Base-by-base conservation (phyloP, 2,113 vertebrate genomes). In the Etheostoma cragini region DNA sequence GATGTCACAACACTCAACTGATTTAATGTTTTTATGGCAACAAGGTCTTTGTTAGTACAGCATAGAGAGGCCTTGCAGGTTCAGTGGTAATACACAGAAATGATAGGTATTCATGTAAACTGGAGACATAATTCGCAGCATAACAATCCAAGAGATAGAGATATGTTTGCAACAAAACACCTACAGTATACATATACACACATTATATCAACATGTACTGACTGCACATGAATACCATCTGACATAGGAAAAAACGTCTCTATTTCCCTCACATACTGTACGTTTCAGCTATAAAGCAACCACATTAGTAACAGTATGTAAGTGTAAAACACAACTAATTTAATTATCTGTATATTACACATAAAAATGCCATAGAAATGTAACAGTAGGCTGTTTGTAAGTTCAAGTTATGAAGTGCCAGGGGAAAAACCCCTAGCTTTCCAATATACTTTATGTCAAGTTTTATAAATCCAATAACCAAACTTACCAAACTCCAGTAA, bases 401-500 rank as follows among this genome's bases (percentile, higher is more conserved):
- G 17, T 57, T 78, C 14, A 46, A 35, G 24, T 52, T 24, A 6
- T 14, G 14, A 7, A 58, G 33, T 38, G 10, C 26, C 71, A n/a
- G 30, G 19, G 47, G 19, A 73, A 16, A 62, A 78, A 79, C 0
- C 12, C 53, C 2, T 26, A 0, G 13, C 1, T 8, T 56, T 17
- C 14, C 1, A 54, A 73, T 65, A 45, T 12, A n/a, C 45, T 52
- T 17, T 3, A 19, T 35, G 12, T 19, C 57, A 78, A 76, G 13
- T 38, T 81, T 68, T 15, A 70, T 30, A 53, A 83, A 82, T 76
- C 46, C 21, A 76, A 49, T 57, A 65, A 24, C 11, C 8, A 80
- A 85, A 91, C 92, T 93, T 83, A 94, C 93, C 92, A 16, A 85
- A 78, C 53, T 90, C 72, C 58, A 52, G 82, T 61, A 71, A 66